Evolutionary conservation across 2,113 vertebrate genomes (phyloP), one percentile per base, ranked within the genome.

Genomic region (Oncorhynchus kisutch): DNA sequence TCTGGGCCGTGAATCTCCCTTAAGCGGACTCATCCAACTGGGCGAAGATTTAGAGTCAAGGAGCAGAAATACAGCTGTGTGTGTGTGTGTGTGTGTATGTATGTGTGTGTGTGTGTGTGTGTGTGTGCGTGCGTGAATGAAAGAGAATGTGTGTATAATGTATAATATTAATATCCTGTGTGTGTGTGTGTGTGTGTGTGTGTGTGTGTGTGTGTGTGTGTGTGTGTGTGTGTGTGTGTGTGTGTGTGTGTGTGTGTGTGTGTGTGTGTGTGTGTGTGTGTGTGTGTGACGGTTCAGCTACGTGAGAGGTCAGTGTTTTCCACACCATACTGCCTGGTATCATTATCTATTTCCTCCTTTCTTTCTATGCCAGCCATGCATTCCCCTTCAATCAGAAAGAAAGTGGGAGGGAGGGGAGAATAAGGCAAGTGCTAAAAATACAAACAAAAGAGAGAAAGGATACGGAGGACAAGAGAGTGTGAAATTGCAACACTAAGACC

Each of bases 221-320:
- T 39, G 39, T 39, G 39, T 39, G 39, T 69, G 67, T 67, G 67
- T 49, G 20, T 64, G 62, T 54, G 66, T 72, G 75, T 65, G 25
- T 29, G 48, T 76, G 29, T 3, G 24, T 73, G 71, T 65, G 57
- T 20, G 72, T 70, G 70, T 20, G 29, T n/a, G 72, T 27, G 24
- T 45, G 57, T 9, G 51, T 29, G 72, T 49, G 70, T 60, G 75
- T 64, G 57, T 60, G 72, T 69, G 25, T 77, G 83, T 68, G 73
- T 66, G 74, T 78, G 82, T 72, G 81, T 57, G 80, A 76, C 18
- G 29, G 82, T 82, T 82, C 67, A 81, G 70, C 67, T 82, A 80
- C 29, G 74, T 81, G 77, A 87, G 80, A 88, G 88, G 90, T 88
- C 88, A 87, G 64, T 59, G 57, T 89, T 92, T 91, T 89, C 89